Base-by-base conservation (phyloP, 2,797 vertebrate genomes). In the Arrhamphus sclerolepis region DNA sequence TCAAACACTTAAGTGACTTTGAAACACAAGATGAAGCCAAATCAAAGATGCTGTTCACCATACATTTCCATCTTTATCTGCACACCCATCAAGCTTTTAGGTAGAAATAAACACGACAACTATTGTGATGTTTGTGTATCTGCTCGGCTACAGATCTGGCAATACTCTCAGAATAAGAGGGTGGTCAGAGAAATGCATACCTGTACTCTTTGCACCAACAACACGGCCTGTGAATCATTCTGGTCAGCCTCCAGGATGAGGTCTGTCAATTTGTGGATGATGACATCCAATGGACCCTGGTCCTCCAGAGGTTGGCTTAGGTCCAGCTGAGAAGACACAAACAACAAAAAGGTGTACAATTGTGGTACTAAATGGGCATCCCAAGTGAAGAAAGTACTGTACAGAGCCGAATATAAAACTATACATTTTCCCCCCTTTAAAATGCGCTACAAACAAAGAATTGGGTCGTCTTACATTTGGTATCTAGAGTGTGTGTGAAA, bases 251-350 rank as follows among this genome's bases (percentile, higher is more conserved):
- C 97, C 22, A 98, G 91, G 79, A 99, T 98, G 80, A 98, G 92
- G 79, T 99, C 97, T 0, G 97, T 98, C 89, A 99, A 92, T 87
- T 98, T 98, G 92, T 99, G 98, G 87, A 98, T 98, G 85, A 99
- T 98, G 89, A 98, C 96, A 22, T 98, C 96, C 88, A 99, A 90
- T 0, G 96, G 97, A 9, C 97, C 96, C 84, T 98, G 97, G 54
- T 97, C 96, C 89, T 98, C 97, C 46, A 99, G 92, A 2, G 96
- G 96, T 83, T 92, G 95, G 85, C 88, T 96, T 46, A 98, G 94
- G 85, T 99, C 95, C 86, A 98, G 93, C 98, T 99, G 70, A 3
- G 70, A 51, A 62, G 20, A 70, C n/a, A n/a, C n/a, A 51, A 66
- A 72, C 22, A 62, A 54, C 28, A 67, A 47, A 57, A 14, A 49